Percentiles rank a stretch among this genome's conserved stretches.
Evolutionary conservation across 2,888 invertebrate species (phyloP).

Genomic region (Ichneumon xanthorius): DNA sequence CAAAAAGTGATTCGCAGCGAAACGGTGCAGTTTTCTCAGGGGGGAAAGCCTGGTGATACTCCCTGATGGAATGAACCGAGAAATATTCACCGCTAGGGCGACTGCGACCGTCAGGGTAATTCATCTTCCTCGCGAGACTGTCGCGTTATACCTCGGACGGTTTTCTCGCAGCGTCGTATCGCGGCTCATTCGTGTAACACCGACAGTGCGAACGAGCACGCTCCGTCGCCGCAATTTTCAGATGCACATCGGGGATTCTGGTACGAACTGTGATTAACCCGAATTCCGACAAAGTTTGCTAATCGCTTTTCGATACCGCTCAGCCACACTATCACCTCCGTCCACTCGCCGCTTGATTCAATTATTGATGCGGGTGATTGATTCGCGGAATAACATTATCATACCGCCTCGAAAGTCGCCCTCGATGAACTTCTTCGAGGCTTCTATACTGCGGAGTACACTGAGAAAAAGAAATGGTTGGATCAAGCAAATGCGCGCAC

Average conservation of each 20-base stretch:
- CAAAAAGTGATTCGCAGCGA: constrained; percentile 28
- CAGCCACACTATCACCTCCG: constrained; percentile 9
- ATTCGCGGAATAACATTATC: not conserved
- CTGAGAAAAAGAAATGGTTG: no score
- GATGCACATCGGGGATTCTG: constrained; percentile 7
- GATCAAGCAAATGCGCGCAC: no score
- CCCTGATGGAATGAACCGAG: constrained; percentile 35
- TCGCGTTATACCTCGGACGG: constrained; percentile 45
- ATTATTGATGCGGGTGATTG: not conserved
- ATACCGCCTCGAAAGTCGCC: no score
- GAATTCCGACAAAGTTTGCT: constrained; percentile 27
- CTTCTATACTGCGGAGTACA: no score
- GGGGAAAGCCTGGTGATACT: constrained; percentile 26
- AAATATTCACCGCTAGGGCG: constrained; percentile 35
- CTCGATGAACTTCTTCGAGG: no score
- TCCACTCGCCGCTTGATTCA: constrained; percentile 4
- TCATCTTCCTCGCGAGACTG: constrained; percentile 59
- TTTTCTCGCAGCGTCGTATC: constrained; percentile 34
- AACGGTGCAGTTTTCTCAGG: constrained; percentile 24
- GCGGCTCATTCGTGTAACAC: constrained; percentile 11
- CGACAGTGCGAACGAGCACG: constrained; percentile 31
- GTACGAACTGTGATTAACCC: constrained; percentile 39
- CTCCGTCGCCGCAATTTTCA: constrained; percentile 21
- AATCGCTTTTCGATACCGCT: constrained; percentile 50
- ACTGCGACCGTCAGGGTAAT: constrained; percentile 43